A percentile compares a stretch with the other conserved stretches of the same genome.
These are phyloP conservation scores for Pseudonaja textilis DNA, from an alignment of 2,113 vertebrate genomes.

Conservation along the genomic window DNA sequence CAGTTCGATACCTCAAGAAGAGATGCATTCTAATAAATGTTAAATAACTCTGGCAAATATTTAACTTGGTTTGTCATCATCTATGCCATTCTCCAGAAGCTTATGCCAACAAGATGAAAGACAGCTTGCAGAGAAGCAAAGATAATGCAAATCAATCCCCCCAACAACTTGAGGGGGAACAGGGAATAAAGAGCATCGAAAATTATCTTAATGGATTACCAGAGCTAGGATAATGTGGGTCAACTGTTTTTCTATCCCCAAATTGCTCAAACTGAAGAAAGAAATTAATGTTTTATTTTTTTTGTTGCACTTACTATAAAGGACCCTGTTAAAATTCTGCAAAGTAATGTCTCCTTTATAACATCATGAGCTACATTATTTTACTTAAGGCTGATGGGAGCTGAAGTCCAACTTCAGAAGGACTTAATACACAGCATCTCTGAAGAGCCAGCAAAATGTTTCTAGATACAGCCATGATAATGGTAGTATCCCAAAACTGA, in stretches of 20 bases:
- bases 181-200: background rate
- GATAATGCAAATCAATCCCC: background rate
- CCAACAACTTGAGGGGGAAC: background rate
- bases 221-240: background rate
- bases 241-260: background rate
- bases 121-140: background rate
- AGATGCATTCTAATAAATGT: background rate
- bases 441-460: background rate
- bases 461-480: background rate
- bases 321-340: background rate
- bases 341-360: background rate
- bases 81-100: background rate
- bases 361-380: background rate
- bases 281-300: background rate
- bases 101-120: background rate
- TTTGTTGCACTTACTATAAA: background rate
- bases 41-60: background rate
- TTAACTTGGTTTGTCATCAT: background rate
- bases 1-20: background rate
- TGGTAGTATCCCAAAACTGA: background rate
- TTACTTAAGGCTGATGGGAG: background rate
- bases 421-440: background rate
- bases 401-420: background rate
- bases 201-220: background rate
- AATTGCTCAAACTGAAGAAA: background rate